Percentiles rank a stretch among this genome's conserved stretches.
phyloP scores from a whole-genome alignment of 2,113 vertebrate species.

The Phainopepla nitens region DNA sequence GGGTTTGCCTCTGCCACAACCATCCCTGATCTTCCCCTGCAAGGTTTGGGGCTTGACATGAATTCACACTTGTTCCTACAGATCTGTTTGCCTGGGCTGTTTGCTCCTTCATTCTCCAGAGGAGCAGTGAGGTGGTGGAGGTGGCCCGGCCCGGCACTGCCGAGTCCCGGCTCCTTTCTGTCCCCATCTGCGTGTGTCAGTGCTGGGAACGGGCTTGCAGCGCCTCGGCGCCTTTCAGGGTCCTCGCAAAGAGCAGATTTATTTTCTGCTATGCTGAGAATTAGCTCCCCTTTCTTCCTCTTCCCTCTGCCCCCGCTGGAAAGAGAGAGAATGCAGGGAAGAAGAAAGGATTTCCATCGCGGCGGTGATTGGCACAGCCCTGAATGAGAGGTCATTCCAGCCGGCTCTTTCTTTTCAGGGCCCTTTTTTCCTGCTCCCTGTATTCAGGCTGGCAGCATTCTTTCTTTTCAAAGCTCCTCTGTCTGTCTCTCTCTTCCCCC shows the following conservation, averaged over 20 bases:
- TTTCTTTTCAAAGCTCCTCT: constrained; percentile 72
- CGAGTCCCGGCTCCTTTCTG: not conserved
- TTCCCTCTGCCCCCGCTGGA: constrained; percentile 59
- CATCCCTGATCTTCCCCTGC: not conserved
- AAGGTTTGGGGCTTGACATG: not conserved
- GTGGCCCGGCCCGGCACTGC: not conserved
- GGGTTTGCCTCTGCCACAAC: fast-evolving
- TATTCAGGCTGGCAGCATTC: constrained; percentile 71
- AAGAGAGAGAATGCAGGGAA: constrained; percentile 70
- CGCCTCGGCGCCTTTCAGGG: not conserved
- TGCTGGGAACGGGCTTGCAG: not conserved
- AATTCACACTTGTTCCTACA: fast-evolving
- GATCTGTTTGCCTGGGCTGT: not conserved
- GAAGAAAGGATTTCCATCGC: constrained; percentile 70
- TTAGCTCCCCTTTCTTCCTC: constrained; percentile 63
- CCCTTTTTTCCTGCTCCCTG: constrained; percentile 62
- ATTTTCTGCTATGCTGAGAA: constrained; percentile 65
- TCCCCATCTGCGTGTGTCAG: not conserved
- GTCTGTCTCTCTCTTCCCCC: constrained; percentile 71
- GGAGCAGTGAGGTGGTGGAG: not conserved
- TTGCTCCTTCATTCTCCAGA: not conserved
- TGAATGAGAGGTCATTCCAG: constrained; percentile 73
- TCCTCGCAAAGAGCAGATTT: constrained; percentile 35
- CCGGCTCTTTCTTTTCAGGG: constrained; percentile 76
- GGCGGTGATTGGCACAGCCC: constrained; percentile 69